phyloP scores from a whole-genome alignment of 2,888 invertebrate genomes.

The Pachliopta kotzebuea region DNA sequence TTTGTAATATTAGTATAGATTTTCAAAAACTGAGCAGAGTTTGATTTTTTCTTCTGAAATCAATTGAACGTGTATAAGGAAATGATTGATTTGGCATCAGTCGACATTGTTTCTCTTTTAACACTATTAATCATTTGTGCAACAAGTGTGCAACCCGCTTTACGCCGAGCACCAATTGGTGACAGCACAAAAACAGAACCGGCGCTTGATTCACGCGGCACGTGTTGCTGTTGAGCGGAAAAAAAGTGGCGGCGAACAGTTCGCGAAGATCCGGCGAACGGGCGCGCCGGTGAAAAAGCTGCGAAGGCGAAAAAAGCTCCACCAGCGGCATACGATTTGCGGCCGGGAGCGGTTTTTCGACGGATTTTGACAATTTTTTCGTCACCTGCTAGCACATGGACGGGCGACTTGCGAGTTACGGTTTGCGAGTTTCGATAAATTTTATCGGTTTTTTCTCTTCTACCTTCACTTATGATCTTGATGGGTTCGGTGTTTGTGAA shows the following conservation, averaged over 20 bases:
- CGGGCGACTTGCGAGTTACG: not conserved
- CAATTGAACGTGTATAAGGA: too few species aligned
- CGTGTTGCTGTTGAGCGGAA: conserved; percentile 48
- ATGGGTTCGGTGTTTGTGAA: not conserved
- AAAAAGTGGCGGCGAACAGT: conserved; percentile 35
- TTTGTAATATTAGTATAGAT: too few species aligned
- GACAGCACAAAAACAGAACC: conserved; percentile 51
- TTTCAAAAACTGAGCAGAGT: too few species aligned
- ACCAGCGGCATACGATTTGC: conserved; percentile 22
- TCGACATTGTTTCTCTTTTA: too few species aligned
- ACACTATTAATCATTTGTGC: too few species aligned
- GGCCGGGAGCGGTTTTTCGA: conserved; percentile 20
- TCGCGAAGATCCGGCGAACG: conserved; percentile 31
- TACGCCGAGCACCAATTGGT: conserved; percentile 40
- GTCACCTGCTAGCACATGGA: not conserved
- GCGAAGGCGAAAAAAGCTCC: conserved; percentile 34
- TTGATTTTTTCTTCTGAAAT: too few species aligned
- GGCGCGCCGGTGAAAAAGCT: conserved; percentile 35
- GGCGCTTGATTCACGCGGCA: conserved; percentile 45
- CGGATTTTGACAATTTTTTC: conserved; percentile 13
- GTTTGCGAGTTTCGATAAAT: not conserved
- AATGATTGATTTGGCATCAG: too few species aligned
- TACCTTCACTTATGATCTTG: conserved; percentile 3
- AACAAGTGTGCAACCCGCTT: conserved; percentile 8
- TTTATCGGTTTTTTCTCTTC: too few species aligned